Conservation (phyloP, 2,113 vertebrate species). For the Laticauda laticaudata region DNA sequence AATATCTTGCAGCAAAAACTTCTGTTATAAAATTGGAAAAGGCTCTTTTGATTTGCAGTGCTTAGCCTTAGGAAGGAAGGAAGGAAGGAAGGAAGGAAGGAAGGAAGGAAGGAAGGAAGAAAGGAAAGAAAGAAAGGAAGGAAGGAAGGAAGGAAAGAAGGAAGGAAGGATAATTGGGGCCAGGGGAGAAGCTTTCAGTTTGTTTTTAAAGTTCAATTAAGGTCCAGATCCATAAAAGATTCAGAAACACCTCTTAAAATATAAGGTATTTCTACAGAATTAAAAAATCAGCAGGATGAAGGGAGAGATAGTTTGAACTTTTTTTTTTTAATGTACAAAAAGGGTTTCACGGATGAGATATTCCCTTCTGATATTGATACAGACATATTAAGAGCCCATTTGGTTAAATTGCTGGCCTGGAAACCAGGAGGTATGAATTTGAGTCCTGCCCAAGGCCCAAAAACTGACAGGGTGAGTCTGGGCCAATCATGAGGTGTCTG, state of each 20-base stretch:
- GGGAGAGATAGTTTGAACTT: neutral
- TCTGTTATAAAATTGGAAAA: neutral
- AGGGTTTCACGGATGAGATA: neutral
- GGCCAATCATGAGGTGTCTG: neutral
- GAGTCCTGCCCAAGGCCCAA: neutral
- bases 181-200: too few species aligned
- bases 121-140: too few species aligned
- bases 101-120: too few species aligned
- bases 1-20: neutral
- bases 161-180: too few species aligned
- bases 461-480: too few species aligned
- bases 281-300: neutral
- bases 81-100: too few species aligned
- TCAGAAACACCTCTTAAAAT: neutral
- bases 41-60: neutral
- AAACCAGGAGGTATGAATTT: neutral
- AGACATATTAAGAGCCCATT: neutral
- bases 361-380: neutral
- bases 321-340: too few species aligned
- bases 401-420: neutral
- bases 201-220: too few species aligned
- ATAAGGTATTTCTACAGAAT: neutral
- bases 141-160: too few species aligned
- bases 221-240: too few species aligned
- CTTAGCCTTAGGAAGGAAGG: neutral